Percentiles rank a stretch among this genome's conserved stretches.
phyloP scores from a whole-genome alignment of 2,888 invertebrate species.

The Parnassius smintheus region DNA sequence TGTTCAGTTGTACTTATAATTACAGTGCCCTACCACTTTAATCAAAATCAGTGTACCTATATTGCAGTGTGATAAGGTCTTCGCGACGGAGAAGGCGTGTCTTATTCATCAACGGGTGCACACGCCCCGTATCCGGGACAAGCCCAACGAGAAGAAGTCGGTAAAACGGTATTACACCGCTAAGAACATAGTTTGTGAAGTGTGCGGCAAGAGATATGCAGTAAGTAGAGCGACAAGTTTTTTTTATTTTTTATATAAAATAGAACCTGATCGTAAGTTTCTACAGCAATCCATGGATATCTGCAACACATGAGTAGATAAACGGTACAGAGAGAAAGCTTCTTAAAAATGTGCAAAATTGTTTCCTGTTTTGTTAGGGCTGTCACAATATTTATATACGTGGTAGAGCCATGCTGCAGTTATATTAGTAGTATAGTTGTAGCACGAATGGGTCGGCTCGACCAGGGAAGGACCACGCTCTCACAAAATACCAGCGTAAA shows the following conservation, averaged over 20 bases:
- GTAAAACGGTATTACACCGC: slow-evolving; percentile 29
- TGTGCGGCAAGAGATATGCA: slow-evolving; percentile 57
- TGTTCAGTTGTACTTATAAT: too few relatives aligned
- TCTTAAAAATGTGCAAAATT: too few relatives aligned
- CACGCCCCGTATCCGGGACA: slow-evolving; percentile 19
- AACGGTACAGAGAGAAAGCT: too few relatives aligned
- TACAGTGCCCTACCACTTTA: background rate
- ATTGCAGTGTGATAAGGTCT: slow-evolving; percentile 37
- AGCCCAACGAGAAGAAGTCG: slow-evolving; percentile 14
- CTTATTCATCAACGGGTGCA: slow-evolving; percentile 35
- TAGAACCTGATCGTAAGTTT: background rate
- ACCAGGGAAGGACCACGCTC: too few relatives aligned
- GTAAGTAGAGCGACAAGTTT: slow-evolving; percentile 27
- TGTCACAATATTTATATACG: too few relatives aligned
- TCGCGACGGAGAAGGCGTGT: slow-evolving; percentile 34
- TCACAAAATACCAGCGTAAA: too few relatives aligned
- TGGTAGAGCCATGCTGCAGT: too few relatives aligned
- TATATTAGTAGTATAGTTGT: too few relatives aligned
- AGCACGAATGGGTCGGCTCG: too few relatives aligned
- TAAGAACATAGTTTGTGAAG: slow-evolving; percentile 52
- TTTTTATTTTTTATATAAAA: background rate
- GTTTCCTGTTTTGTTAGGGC: too few relatives aligned
- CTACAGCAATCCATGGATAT: too few relatives aligned
- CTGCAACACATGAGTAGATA: too few relatives aligned
- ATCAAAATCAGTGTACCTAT: slow-evolving; percentile 3